phyloP scores from a whole-genome alignment of 2,797 vertebrate species.

The Sebastolobus altivelis region DNA sequence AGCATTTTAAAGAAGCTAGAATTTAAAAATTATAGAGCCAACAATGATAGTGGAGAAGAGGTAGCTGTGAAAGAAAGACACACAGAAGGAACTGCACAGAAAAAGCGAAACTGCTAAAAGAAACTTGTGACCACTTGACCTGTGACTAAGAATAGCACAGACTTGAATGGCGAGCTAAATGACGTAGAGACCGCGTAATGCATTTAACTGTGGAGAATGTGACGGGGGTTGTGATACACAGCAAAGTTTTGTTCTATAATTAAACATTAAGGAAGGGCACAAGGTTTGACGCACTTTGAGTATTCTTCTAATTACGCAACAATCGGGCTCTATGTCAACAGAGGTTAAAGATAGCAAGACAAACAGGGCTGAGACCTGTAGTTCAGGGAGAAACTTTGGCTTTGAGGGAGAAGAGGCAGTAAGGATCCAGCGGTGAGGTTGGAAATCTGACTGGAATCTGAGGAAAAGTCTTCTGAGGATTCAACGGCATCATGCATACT shows the following conservation, averaged over 20 bases:
- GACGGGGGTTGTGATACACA: conserved; percentile 19
- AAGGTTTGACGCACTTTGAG: conserved; percentile 37
- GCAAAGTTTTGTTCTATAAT: conserved; percentile 35
- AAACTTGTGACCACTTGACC: conserved; percentile 33
- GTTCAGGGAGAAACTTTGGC: conserved; percentile 14
- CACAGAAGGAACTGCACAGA: neutral
- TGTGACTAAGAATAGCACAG: conserved; percentile 52
- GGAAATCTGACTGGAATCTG: neutral
- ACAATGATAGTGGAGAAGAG: neutral
- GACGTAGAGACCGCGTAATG: neutral
- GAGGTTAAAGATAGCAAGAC: conserved; percentile 35
- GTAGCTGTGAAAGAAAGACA: neutral
- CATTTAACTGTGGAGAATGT: conserved; percentile 44
- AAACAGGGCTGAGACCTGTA: neutral
- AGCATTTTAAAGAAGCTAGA: neutral
- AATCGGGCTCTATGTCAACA: conserved; percentile 30
- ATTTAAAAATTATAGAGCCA: neutral
- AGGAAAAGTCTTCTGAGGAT: neutral
- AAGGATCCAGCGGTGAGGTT: neutral
- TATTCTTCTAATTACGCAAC: conserved; percentile 31
- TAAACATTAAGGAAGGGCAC: conserved; percentile 34
- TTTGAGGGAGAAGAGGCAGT: neutral
- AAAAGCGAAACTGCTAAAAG: neutral
- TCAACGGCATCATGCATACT: neutral
- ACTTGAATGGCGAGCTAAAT: conserved; percentile 21